Percentiles rank a stretch among this genome's conserved stretches.
phyloP scores from a whole-genome alignment of 2,113 vertebrate species.

The Acinonyx jubatus region DNA sequence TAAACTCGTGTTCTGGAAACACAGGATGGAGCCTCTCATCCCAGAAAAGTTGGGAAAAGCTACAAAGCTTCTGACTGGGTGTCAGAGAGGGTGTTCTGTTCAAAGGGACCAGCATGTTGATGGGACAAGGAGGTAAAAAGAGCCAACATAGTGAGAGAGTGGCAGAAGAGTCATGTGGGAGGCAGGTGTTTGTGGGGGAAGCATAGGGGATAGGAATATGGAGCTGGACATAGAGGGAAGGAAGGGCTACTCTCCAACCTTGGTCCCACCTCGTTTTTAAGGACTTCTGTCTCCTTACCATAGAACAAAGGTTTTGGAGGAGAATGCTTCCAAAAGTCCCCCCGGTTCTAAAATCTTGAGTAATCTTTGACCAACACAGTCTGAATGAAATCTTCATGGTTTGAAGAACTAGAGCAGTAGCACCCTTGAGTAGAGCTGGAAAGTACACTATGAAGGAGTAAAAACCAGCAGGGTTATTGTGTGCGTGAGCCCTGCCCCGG shows the following conservation, averaged over 20 bases:
- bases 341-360: background rate
- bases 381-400: background rate
- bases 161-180: background rate
- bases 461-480: background rate
- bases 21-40: background rate
- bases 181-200: background rate
- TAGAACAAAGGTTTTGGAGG: background rate
- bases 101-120: background rate
- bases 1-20: background rate
- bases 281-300: background rate
- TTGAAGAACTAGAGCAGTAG: background rate
- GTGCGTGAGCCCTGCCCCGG: fast-evolving
- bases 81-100: background rate
- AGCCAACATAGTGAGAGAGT: fast-evolving
- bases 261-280: background rate
- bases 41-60: background rate
- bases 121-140: background rate
- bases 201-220: background rate
- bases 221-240: background rate
- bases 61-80: background rate
- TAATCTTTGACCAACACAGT: background rate
- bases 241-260: background rate
- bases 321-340: background rate
- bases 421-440: background rate
- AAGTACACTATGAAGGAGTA: fast-evolving